Evolutionary conservation across 1,140 invertebrate species (phyloP), one percentile per base, ranked within the genome.

Genomic region (Pomacea maculata): DNA sequence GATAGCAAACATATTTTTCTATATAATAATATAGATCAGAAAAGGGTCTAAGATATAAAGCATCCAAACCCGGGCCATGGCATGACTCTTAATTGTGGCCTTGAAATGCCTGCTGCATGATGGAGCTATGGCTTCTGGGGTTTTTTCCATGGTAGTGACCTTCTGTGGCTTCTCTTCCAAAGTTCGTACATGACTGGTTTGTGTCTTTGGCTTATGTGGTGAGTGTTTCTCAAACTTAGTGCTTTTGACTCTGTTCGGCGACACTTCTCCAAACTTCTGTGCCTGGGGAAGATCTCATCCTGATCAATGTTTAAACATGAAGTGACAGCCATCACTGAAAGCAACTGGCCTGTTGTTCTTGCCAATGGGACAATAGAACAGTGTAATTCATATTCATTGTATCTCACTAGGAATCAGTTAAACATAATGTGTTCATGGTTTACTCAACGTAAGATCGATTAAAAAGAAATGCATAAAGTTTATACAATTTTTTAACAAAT

Each of bases 1-100:
- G 34, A 45, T 45, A 45, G 34, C 34, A 45, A 45, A 45, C 34
- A 45, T 6, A 45, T 45, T 45, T 45, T 45, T 45, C 34, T 45
- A 6, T 45, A 45, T 45, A 45, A 45, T 45, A 45, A 45, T 6
- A 6, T 45, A 4, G 34, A 45, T 45, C 2, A 45, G 6, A 6
- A 45, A 45, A 45, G 2, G 34, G 6, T 45, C 34, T 45, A 25
- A 34, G 11, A 1, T 21, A 70, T 1, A 14, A 74, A 25, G 25
- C 19, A 52, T 4, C 54, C 61, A 80, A 78, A 90, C 89, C 87
- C 89, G 88, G 68, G 89, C 87, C 57, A 90, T 65, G 8, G 83
- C 83, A 85, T 85, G 79, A 61, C 67, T 82, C 73, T 88, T 89
- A 34, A 83, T 72, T 75, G 87, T 85, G 67, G 84, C 86, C 57